phyloP scores from a whole-genome alignment of 2,113 vertebrate species.

The Dicrurus megarhynchus region DNA sequence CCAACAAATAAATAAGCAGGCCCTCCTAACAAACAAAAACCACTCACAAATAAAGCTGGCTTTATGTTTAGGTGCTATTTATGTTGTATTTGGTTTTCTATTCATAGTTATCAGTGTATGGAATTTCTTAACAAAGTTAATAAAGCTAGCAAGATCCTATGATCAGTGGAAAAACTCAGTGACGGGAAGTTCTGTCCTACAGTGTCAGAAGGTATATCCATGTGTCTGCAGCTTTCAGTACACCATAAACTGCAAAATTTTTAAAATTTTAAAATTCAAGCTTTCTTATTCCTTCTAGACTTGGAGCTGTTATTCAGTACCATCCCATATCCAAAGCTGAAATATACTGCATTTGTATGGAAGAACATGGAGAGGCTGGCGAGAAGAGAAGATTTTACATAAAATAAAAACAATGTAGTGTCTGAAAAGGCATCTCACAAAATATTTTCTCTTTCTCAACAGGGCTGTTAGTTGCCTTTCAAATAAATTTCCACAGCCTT shows the following conservation, averaged over 20 bases:
- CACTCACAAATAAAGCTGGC: background rate
- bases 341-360: background rate
- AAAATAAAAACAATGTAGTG: background rate
- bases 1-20: background rate
- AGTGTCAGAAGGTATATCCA: background rate
- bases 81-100: background rate
- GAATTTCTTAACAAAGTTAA: background rate
- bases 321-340: background rate
- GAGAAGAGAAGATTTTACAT: background rate
- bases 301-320: background rate
- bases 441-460: background rate
- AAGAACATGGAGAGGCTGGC: background rate
- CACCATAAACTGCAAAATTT: background rate
- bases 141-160: background rate
- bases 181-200: background rate
- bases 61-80: background rate
- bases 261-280: fast-evolving
- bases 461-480: background rate
- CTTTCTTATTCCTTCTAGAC: background rate
- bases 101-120: background rate
- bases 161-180: background rate
- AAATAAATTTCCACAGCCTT: background rate
- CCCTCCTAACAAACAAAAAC: fast-evolving
- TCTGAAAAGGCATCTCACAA: background rate
- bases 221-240: background rate